phyloP scores from a whole-genome alignment of 2,113 vertebrate genomes.

The Drymodes brunneopygia region DNA sequence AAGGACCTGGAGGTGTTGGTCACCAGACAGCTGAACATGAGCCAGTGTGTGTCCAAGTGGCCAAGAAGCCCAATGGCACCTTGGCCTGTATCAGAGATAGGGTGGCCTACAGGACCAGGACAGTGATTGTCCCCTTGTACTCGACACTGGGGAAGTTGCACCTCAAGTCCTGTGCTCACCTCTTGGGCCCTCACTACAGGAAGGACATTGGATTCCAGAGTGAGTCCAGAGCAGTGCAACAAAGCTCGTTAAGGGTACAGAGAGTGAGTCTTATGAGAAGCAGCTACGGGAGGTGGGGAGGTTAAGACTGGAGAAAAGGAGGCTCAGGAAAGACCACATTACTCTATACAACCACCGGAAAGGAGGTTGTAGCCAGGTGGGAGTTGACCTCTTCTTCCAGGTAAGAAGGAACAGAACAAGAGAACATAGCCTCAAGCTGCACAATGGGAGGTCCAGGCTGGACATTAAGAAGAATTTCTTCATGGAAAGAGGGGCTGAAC shows the following conservation, averaged over 20 bases:
- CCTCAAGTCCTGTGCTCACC: not conserved
- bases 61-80: not conserved
- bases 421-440: not conserved
- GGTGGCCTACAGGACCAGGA: not conserved
- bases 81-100: not conserved
- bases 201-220: not conserved
- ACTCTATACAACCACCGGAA: not conserved
- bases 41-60: fast-evolving
- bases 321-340: not conserved
- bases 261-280: not conserved
- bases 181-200: not conserved
- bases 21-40: not conserved
- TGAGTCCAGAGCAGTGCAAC: not conserved
- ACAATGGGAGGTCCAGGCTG: fast-evolving
- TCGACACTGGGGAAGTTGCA: not conserved
- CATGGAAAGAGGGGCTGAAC: not conserved
- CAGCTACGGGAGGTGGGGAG: not conserved
- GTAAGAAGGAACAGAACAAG: not conserved
- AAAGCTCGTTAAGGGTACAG: too few species aligned
- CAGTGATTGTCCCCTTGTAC: fast-evolving
- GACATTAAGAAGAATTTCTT: not conserved
- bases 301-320: not conserved
- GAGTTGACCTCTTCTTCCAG: not conserved
- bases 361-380: not conserved
- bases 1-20: not conserved